These are phyloP conservation scores for Alcis repandata DNA, from an alignment of 2,888 invertebrate species.

Conservation along the genomic window DNA sequence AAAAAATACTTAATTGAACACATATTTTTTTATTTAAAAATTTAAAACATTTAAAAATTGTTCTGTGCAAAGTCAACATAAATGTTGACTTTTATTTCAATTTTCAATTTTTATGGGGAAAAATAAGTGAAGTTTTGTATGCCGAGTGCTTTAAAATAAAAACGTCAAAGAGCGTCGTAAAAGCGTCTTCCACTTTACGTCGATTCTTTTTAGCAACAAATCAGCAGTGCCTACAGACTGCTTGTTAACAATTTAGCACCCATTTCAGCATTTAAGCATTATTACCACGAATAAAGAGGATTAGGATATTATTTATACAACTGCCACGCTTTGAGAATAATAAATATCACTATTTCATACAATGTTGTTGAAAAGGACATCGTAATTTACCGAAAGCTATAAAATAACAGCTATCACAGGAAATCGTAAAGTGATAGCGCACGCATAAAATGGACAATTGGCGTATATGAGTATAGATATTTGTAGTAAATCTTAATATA, in stretches of 20 bases:
- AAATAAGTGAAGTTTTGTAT: too few relatives aligned
- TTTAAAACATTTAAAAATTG: too few relatives aligned
- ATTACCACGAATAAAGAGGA: constrained; percentile 13
- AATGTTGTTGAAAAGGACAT: constrained; percentile 54
- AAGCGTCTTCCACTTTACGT: neutral
- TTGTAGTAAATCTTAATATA: too few relatives aligned
- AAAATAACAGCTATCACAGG: constrained; percentile 65
- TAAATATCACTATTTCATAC: constrained; percentile 33
- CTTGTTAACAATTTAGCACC: constrained; percentile 16
- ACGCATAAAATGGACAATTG: constrained; percentile 54
- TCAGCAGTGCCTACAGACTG: constrained; percentile 5
- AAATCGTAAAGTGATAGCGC: constrained; percentile 69
- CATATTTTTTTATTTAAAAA: too few relatives aligned
- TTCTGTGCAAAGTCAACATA: too few relatives aligned
- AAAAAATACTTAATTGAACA: too few relatives aligned
- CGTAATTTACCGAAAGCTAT: constrained; percentile 53
- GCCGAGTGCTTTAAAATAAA: too few relatives aligned
- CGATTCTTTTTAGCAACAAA: constrained; percentile 5
- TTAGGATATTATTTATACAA: constrained; percentile 18
- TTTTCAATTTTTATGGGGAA: too few relatives aligned
- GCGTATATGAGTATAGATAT: neutral
- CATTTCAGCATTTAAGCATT: constrained; percentile 11
- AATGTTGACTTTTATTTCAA: too few relatives aligned
- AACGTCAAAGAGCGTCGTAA: too few relatives aligned
- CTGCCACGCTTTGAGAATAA: constrained; percentile 20